Evolutionary conservation across 2,113 vertebrate genomes (phyloP).

Genomic region (Lasiurus borealis): DNA sequence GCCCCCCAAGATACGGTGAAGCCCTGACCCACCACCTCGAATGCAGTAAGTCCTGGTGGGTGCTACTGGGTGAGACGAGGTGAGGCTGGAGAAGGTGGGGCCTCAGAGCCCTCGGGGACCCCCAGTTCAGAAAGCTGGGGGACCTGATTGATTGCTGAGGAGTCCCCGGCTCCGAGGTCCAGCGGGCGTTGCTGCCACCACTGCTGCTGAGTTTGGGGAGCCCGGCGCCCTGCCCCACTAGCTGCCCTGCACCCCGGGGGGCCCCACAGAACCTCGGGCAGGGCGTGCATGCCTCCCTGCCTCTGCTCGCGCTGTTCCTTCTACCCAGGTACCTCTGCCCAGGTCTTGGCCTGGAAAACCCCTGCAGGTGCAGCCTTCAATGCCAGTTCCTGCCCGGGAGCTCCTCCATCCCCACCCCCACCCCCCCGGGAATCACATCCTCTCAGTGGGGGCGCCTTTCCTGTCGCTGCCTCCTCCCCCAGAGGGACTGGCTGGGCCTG

Average conservation of each 20-base stretch:
- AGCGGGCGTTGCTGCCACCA: too few relatives aligned
- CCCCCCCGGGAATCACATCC: too few relatives aligned
- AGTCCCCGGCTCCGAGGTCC: background rate
- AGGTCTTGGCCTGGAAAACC: slow-evolving; percentile 6
- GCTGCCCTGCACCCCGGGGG: background rate
- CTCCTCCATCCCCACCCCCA: too few relatives aligned
- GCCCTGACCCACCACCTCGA: background rate
- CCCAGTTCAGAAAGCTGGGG: background rate
- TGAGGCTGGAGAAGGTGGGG: background rate
- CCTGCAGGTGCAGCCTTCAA: background rate
- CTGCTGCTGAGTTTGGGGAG: too few relatives aligned
- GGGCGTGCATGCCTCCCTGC: background rate
- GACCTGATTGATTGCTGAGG: fast-evolving
- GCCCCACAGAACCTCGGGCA: background rate
- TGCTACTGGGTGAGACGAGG: background rate
- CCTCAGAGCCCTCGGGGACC: background rate
- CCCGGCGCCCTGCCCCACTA: background rate
- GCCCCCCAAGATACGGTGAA: background rate
- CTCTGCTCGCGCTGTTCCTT: background rate
- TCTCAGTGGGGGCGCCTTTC: too few relatives aligned
- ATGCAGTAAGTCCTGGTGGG: background rate
- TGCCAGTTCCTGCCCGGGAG: too few relatives aligned
- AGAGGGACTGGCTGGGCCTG: too few relatives aligned
- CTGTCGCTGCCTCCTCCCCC: too few relatives aligned
- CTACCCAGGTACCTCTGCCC: background rate